Base-by-base conservation (phyloP, 1,140 invertebrate species). In the Panonychus citri region DNA sequence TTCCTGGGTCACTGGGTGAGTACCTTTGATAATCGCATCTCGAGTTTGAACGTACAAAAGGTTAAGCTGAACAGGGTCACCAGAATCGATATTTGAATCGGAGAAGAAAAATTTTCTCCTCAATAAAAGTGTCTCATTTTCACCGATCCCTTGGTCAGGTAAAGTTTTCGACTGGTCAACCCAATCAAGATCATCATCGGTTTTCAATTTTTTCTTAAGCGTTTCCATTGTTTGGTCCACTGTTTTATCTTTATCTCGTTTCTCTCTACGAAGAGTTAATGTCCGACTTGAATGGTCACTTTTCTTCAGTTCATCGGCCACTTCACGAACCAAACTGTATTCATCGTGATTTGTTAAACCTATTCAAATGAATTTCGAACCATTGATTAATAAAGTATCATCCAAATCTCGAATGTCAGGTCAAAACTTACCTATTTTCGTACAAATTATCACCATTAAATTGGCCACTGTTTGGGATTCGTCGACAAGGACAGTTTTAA, bases 121-220 rank as follows among this genome's bases (percentile, higher is more conserved):
- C 28, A 99, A 74, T 13, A 98, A 71, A 5, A 98, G 79, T 10
- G 86, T 89, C 68, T 95, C 88, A 15, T 78, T 76, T 66, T 90
- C 85, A 62, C 89, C 85, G 46, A 99, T 86, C 46, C 89, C 91
- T 72, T 98, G 94, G 70, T 98, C 91, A 53, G 91, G 74, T 17
- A 99, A 72, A 0, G 95, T 98, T 73, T 94, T 95, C 21, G 85
- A 80, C 49, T 91, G 88, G 73, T 98, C 91, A 60, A 99, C 80
- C 95, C 94, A 98, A 69, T 94, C 90, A 56, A 98, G 81, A 76
- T 98, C 94, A 75, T 99, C 95, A 67, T 99, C 95, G 51, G 94
- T 99, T 68, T 91, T 85, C 26, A 98, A 71, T 70, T 98, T 97
- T 70, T 89, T 95, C 65, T 89, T 79, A 61, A 99, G 75, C 69